A percentile compares a stretch with the other conserved stretches of the same genome.
Conservation (phyloP, 2,888 invertebrate genomes). For the Tinea semifulvella region DNA sequence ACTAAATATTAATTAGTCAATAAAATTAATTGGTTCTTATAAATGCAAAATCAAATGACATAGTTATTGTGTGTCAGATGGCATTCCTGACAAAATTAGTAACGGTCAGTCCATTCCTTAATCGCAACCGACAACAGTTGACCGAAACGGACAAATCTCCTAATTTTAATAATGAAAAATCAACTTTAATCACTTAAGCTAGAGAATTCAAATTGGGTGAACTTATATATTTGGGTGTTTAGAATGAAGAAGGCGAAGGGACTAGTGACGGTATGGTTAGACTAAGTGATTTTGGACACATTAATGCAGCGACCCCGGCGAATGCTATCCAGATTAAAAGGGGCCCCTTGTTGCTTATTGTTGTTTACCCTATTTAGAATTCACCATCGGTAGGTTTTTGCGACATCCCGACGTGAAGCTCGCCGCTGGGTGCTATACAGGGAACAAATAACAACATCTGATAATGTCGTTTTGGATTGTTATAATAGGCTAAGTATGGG, state of each 20-base stretch:
- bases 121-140: slow-evolving; percentile 29
- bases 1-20: too few species aligned
- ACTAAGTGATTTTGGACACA: slow-evolving; percentile 15
- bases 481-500: too few species aligned
- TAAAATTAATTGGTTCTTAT: too few species aligned
- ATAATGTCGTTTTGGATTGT: slow-evolving; percentile 2
- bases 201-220: not conserved
- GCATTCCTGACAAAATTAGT: slow-evolving; percentile 34
- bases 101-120: slow-evolving; percentile 45
- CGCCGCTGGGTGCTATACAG: not conserved
- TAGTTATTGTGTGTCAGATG: slow-evolving; percentile 9
- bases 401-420: slow-evolving; percentile 12
- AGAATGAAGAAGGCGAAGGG: slow-evolving; percentile 9
- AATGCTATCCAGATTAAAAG: slow-evolving; percentile 14
- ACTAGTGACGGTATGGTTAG: not conserved
- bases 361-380: slow-evolving; percentile 15
- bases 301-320: slow-evolving; percentile 14
- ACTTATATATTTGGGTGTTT: not conserved
- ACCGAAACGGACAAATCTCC: not conserved
- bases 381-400: slow-evolving; percentile 15
- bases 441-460: not conserved
- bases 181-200: not conserved
- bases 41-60: slow-evolving; percentile 10
- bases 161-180: not conserved
- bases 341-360: slow-evolving; percentile 15